Evolutionary conservation across 2,113 vertebrate species (phyloP).

Genomic region (Elachura formosa): DNA sequence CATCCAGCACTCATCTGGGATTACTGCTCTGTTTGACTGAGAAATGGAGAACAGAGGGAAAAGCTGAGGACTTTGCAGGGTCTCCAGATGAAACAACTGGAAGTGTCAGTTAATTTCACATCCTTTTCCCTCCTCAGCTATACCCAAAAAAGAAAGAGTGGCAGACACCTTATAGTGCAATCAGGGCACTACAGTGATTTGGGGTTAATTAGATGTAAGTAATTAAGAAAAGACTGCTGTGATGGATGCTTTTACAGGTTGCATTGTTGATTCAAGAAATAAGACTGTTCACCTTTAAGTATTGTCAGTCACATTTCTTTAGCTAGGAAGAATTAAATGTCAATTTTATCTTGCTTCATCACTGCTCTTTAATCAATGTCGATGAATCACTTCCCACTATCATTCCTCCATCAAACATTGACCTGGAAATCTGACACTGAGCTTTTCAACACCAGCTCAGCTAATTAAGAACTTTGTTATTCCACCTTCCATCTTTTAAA

Average conservation of each 20-base stretch:
- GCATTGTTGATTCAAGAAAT: constrained; percentile 51
- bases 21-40: not conserved
- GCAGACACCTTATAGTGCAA: not conserved
- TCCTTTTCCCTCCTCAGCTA: not conserved
- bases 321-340: constrained; percentile 64
- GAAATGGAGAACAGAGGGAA: not conserved
- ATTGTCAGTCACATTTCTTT: constrained; percentile 50
- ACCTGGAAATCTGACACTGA: constrained; percentile 69
- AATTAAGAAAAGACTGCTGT: constrained; percentile 26
- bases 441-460: constrained; percentile 60
- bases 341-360: constrained; percentile 75
- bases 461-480: constrained; percentile 70
- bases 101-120: constrained; percentile 5
- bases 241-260: constrained; percentile 35
- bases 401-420: constrained; percentile 68
- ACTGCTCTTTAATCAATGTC: constrained; percentile 76
- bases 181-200: not conserved
- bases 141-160: not conserved
- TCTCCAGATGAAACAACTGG: not conserved
- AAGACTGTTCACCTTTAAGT: constrained; percentile 56
- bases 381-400: constrained; percentile 62
- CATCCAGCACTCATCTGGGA: not conserved
- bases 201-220: constrained; percentile 37
- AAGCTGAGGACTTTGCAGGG: not conserved
- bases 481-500: constrained; percentile 58